phyloP scores from a whole-genome alignment of 2,888 invertebrate genomes.

The Heliconius hortense region DNA sequence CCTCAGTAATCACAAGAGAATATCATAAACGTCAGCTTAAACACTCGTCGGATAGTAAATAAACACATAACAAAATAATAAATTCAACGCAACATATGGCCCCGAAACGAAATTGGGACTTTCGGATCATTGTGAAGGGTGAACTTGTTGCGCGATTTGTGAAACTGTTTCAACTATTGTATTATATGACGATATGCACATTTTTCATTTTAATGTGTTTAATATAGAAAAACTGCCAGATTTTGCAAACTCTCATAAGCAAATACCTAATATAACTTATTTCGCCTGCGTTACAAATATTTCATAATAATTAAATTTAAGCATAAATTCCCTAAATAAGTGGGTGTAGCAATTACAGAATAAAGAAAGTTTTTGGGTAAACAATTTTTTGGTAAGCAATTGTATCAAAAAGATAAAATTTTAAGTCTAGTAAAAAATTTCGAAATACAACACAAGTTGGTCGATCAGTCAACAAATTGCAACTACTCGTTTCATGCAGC shows the following conservation, averaged over 20 bases:
- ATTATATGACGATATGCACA: neutral
- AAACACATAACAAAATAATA: constrained; percentile 81
- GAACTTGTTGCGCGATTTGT: constrained; percentile 44
- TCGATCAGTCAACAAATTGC: constrained; percentile 61
- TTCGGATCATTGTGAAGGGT: constrained; percentile 44
- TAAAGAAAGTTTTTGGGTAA: neutral
- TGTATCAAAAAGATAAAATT: neutral
- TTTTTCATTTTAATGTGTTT: neutral
- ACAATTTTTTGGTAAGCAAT: neutral
- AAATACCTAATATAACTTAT: no score
- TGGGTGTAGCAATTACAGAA: neutral
- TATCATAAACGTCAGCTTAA: constrained; percentile 81
- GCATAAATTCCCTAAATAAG: neutral
- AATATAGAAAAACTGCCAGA: no score
- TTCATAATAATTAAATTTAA: neutral
- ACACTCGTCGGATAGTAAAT: constrained; percentile 78
- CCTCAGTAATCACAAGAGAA: constrained; percentile 76
- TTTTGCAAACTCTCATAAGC: no score
- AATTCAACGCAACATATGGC: constrained; percentile 78
- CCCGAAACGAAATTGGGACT: constrained; percentile 53
- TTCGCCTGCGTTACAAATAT: neutral
- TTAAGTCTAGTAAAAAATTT: neutral
- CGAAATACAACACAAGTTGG: constrained; percentile 41
- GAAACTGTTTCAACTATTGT: constrained; percentile 33
- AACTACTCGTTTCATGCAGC: constrained; percentile 59